These are phyloP conservation scores for Aethes cnicana DNA, from an alignment of 2,888 invertebrate genomes.

Conservation along the genomic window DNA sequence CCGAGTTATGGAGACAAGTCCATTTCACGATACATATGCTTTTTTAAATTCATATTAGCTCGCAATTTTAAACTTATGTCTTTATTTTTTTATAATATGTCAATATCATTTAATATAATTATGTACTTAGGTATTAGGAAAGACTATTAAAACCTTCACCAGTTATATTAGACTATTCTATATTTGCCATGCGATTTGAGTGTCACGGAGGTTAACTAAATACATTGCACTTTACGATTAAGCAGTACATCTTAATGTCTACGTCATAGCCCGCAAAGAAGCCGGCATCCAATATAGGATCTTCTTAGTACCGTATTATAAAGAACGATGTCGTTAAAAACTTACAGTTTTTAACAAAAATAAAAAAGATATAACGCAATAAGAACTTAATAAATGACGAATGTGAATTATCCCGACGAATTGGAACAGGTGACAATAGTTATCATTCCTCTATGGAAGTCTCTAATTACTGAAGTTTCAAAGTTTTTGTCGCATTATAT, in stretches of 20 bases:
- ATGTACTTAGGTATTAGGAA: neutral
- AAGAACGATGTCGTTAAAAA: too few relatives aligned
- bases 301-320: too few relatives aligned
- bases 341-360: too few relatives aligned
- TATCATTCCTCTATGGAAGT: too few relatives aligned
- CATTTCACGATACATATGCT: neutral
- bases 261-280: neutral
- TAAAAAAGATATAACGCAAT: too few relatives aligned
- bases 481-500: too few relatives aligned
- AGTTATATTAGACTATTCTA: constrained; percentile 1
- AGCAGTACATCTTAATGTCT: neutral
- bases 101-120: neutral
- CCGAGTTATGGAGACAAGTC: constrained; percentile 35
- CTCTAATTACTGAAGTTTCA: too few relatives aligned
- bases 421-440: too few relatives aligned
- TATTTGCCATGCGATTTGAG: constrained; percentile 10
- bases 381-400: too few relatives aligned
- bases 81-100: too few relatives aligned
- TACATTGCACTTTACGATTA: neutral
- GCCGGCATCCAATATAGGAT: constrained; percentile 3
- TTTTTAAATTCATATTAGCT: constrained; percentile 6
- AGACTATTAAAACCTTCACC: constrained; percentile 11
- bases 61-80: too few relatives aligned
- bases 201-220: neutral
- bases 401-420: too few relatives aligned